Evolutionary conservation across 92 coral and sea anemone genomes (phyloP).

Genomic region (Parazoanthus darwini): DNA sequence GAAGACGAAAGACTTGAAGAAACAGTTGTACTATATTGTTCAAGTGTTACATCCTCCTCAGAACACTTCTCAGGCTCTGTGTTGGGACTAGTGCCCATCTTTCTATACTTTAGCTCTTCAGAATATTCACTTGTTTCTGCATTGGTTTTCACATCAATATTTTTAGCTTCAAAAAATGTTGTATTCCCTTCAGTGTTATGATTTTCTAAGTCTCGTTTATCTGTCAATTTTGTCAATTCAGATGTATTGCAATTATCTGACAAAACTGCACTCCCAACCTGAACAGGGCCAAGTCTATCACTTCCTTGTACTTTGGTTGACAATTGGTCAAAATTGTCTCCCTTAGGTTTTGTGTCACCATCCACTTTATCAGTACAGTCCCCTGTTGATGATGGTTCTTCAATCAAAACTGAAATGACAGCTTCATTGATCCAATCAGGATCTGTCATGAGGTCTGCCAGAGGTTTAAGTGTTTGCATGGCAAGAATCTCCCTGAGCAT

Average conservation of each 20-base stretch:
- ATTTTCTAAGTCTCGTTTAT: background rate
- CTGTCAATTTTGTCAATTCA: background rate
- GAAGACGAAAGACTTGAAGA: slow-evolving; percentile 67
- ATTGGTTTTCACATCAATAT: background rate
- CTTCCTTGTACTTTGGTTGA: background rate
- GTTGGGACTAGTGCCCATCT: background rate
- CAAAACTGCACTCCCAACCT: background rate
- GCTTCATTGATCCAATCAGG: slow-evolving; percentile 88
- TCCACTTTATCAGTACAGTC: background rate
- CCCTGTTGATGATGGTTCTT: background rate
- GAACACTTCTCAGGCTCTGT: background rate
- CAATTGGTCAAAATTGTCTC: background rate
- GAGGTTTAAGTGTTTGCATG: slow-evolving; percentile 63
- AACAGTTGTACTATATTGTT: slow-evolving; percentile 30
- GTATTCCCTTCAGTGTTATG: background rate
- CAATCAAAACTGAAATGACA: slow-evolving; percentile 64
- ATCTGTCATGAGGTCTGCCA: slow-evolving; percentile 64
- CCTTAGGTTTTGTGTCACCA: background rate
- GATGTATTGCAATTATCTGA: background rate
- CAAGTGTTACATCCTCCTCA: slow-evolving; percentile 12
- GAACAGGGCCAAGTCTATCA: background rate
- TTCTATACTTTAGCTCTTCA: background rate
- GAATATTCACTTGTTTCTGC: background rate
- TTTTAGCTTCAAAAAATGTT: background rate
- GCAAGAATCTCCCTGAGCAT: slow-evolving; percentile 91